Evolutionary conservation across 2,888 invertebrate genomes (phyloP).

Genomic region (Thymelicus acteon): DNA sequence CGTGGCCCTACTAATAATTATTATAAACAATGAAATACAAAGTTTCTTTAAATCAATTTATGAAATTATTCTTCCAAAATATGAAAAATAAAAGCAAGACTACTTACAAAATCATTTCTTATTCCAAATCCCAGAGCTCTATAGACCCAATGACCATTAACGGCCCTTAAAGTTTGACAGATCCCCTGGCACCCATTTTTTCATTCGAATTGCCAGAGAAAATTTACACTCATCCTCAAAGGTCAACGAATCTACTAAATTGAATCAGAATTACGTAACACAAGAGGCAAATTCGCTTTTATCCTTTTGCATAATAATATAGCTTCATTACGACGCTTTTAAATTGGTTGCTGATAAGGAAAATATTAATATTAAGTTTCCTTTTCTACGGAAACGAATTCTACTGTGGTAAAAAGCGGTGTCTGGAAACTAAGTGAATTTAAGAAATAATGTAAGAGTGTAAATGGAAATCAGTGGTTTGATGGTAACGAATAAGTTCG

Average conservation of each 20-base stretch:
- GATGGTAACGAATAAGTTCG: too few species aligned
- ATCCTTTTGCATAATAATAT: conserved; percentile 46
- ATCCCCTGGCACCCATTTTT: conserved; percentile 48
- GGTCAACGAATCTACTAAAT: conserved; percentile 58
- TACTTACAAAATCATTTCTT: conserved; percentile 5
- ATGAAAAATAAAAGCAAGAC: background rate
- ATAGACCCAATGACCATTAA: conserved; percentile 16
- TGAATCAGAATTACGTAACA: conserved; percentile 54
- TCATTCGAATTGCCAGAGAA: conserved; percentile 57
- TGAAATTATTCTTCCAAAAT: background rate
- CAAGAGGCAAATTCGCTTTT: conserved; percentile 44
- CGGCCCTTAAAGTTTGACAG: conserved; percentile 26
- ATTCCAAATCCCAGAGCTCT: background rate
- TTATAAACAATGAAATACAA: too few species aligned
- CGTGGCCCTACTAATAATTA: too few species aligned
- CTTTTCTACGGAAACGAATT: too few species aligned
- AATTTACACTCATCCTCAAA: conserved; percentile 52
- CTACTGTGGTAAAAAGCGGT: too few species aligned
- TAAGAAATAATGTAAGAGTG: too few species aligned
- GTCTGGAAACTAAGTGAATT: too few species aligned
- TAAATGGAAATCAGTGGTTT: too few species aligned
- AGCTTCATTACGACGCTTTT: conserved; percentile 3
- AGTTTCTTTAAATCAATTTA: too few species aligned
- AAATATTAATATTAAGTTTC: conserved; percentile 4
- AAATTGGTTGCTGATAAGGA: conserved; percentile 4